Evolutionary conservation across 2,113 vertebrate species (phyloP).

Genomic region (Ptilonorhynchus violaceus): DNA sequence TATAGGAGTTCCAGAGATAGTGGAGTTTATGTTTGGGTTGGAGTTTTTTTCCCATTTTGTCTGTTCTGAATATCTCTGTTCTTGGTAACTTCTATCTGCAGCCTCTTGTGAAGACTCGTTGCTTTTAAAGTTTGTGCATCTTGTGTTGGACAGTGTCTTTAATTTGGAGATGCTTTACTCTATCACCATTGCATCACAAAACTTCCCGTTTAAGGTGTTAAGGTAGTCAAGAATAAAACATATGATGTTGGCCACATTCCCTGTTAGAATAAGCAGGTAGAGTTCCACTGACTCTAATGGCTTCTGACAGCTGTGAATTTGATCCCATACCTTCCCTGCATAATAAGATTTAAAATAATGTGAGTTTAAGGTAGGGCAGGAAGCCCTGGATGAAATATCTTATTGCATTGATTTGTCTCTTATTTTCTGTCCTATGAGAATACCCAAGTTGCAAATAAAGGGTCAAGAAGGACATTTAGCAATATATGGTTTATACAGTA

Average conservation of each 20-base stretch:
- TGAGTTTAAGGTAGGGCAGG: conserved; percentile 27
- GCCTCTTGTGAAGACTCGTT: neutral
- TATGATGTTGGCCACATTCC: neutral
- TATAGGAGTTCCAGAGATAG: neutral
- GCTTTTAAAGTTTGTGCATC: neutral
- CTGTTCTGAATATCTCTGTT: neutral
- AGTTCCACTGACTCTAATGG: conserved; percentile 2
- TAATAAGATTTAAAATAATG: conserved; percentile 62
- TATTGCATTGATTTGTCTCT: conserved; percentile 60
- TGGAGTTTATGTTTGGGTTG: neutral
- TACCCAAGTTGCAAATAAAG: conserved; percentile 70
- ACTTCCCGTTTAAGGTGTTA: neutral
- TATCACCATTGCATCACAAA: neutral
- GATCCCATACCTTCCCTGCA: conserved; percentile 41
- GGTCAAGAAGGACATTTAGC: conserved; percentile 58
- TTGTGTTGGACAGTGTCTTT: neutral
- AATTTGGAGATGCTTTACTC: neutral
- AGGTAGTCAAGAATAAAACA: neutral
- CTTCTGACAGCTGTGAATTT: conserved; percentile 38
- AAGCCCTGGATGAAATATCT: conserved; percentile 63
- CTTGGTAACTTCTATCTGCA: neutral
- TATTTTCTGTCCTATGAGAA: conserved; percentile 54
- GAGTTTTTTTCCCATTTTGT: neutral
- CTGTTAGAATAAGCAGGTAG: neutral
- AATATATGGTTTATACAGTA: conserved; percentile 62